Conservation (phyloP, 2,888 invertebrate genomes). For the Morpho helenor region DNA sequence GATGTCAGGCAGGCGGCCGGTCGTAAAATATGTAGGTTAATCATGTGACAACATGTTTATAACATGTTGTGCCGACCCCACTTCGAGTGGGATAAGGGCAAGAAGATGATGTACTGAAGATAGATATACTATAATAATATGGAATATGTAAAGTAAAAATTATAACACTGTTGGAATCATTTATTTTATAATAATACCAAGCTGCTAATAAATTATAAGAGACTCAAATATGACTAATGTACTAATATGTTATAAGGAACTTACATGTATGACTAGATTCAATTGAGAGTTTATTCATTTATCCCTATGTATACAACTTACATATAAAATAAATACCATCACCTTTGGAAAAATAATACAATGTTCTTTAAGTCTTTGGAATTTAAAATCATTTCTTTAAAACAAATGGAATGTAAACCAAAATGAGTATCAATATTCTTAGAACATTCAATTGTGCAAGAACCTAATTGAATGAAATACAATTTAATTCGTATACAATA, state of each 20-base stretch:
- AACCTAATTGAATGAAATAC: not conserved
- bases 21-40: no score
- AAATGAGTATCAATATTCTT: no score
- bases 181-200: conserved; percentile 7
- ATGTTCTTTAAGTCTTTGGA: not conserved
- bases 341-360: not conserved
- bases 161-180: not conserved
- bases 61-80: no score
- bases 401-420: not conserved
- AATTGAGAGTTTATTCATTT: conserved; percentile 4
- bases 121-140: not conserved
- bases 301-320: not conserved
- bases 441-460: not conserved
- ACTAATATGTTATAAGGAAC: conserved; percentile 14
- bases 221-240: not conserved
- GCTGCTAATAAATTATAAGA: not conserved
- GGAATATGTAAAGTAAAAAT: conserved; percentile 2
- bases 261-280: conserved; percentile 19
- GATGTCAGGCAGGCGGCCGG: no score
- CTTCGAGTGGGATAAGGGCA: no score
- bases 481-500: conserved; percentile 3
- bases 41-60: no score
- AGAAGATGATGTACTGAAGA: not conserved
- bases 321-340: not conserved
- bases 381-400: not conserved